These are phyloP conservation scores for Peromyscus nudipes DNA, from an alignment of 2,797 vertebrate species.

Conservation along the genomic window DNA sequence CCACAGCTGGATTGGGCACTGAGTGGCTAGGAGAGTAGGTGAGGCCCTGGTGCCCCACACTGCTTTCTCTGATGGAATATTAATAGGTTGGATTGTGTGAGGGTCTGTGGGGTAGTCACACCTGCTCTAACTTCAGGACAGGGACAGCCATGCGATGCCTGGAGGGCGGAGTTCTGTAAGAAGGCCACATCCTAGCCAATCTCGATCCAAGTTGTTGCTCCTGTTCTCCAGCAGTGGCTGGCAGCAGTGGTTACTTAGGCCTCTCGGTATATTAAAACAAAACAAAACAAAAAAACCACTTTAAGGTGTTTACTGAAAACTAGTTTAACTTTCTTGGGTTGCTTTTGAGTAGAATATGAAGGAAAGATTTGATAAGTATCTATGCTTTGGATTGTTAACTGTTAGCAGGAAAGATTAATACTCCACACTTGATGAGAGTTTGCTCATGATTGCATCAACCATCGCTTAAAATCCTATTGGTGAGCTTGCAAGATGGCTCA, in stretches of 20 bases:
- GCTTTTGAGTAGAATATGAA: slow-evolving; percentile 8
- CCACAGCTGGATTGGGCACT: not conserved
- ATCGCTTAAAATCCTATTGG: not conserved
- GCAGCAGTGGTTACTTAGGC: not conserved
- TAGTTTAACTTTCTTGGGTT: slow-evolving; percentile 22
- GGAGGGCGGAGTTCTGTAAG: not conserved
- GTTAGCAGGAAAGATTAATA: not conserved
- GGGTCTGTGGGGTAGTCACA: not conserved
- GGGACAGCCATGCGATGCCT: not conserved
- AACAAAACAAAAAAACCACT: not conserved
- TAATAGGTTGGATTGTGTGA: too few relatives aligned
- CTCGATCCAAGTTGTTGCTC: not conserved
- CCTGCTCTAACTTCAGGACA: not conserved
- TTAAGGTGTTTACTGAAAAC: not conserved
- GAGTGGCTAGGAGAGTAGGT: too few relatives aligned
- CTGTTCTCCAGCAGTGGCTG: not conserved
- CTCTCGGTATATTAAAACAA: not conserved
- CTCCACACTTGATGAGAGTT: not conserved
- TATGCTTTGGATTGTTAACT: not conserved
- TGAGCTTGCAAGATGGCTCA: not conserved
- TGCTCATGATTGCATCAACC: not conserved
- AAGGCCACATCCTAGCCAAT: not conserved
- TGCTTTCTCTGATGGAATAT: not conserved
- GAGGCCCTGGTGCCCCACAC: not conserved
- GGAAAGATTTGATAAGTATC: not conserved